phyloP scores from a whole-genome alignment of 2,888 invertebrate species.

The Chrysomela aeneicollis region DNA sequence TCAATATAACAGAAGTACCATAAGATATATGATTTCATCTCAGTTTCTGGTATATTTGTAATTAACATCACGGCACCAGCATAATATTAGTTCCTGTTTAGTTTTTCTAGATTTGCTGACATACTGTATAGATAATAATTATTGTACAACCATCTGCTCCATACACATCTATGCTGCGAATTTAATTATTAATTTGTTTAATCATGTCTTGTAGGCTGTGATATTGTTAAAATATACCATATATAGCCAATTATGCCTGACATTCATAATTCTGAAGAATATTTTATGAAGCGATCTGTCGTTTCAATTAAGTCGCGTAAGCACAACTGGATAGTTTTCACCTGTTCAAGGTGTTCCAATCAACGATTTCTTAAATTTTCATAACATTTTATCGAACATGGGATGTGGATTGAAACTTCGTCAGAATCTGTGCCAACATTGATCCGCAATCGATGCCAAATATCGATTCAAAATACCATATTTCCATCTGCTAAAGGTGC shows the following conservation, averaged over 20 bases:
- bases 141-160: neutral
- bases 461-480: too few species aligned
- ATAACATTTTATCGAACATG: too few species aligned
- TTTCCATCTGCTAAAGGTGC: too few species aligned
- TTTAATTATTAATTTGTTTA: neutral
- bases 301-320: too few species aligned
- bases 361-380: neutral
- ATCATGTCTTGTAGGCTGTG: neutral
- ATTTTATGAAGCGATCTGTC: neutral
- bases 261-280: neutral
- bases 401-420: too few species aligned
- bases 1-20: neutral
- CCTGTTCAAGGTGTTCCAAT: slow-evolving; percentile 2
- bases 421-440: too few species aligned
- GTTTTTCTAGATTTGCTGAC: neutral
- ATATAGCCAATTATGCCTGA: neutral
- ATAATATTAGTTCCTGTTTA: neutral
- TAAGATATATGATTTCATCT: neutral
- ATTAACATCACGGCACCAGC: neutral
- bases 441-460: too few species aligned
- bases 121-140: slow-evolving; percentile 2
- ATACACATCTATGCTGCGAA: neutral
- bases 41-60: neutral
- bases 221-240: neutral
- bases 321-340: neutral